Base-by-base conservation (phyloP, 2,797 vertebrate genomes). In the Sternarchorhynchus goeldii region DNA sequence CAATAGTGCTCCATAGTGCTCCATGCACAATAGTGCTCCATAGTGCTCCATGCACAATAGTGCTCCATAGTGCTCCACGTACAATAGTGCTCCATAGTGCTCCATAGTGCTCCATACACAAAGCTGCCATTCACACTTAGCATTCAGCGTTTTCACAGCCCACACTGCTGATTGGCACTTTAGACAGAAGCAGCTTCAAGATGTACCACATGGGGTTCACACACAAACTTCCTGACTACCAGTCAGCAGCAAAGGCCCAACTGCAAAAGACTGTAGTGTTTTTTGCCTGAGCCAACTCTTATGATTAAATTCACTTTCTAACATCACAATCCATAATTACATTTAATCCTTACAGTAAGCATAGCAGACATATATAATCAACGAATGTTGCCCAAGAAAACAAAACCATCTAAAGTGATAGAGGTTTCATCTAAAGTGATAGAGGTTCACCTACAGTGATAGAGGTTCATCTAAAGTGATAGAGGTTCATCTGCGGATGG, bases 111-210 rank as follows among this genome's bases (percentile, higher is more conserved):
- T 50, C 12, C 8, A 50, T 50, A 10, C 8, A 79, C 64, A 88
- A 88, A 86, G 82, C 81, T 63, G 82, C 83, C 86, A 83, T 85
- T 86, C 90, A 83, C 82, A 86, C 81, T 79, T 88, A 86, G 75
- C 76, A 75, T 88, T 89, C 78, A 73, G 75, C 66, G 62, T 17
- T 76, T 85, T 81, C 81, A 86, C 86, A 82, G 41, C 69, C 59
- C 1, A 10, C 80, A 50, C 76, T 81, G 59, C 70, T 81, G 81
- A 88, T 81, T 85, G 86, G 80, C 88, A 83, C 87, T 84, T 84
- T 74, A 88, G 84, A 88, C 86, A 89, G 91, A 91, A 89, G 89
- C 86, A 85, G 90, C 89, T 91, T 91, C 90, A 87, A 87, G 84
- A 73, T 80, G 65, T 75, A 85, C 85, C 88, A 83, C 86, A 86